A percentile compares a stretch with the other conserved stretches of the same genome.
These are phyloP conservation scores for Ectobius pallidus DNA, from an alignment of 2,888 invertebrate species.

Conservation along the genomic window DNA sequence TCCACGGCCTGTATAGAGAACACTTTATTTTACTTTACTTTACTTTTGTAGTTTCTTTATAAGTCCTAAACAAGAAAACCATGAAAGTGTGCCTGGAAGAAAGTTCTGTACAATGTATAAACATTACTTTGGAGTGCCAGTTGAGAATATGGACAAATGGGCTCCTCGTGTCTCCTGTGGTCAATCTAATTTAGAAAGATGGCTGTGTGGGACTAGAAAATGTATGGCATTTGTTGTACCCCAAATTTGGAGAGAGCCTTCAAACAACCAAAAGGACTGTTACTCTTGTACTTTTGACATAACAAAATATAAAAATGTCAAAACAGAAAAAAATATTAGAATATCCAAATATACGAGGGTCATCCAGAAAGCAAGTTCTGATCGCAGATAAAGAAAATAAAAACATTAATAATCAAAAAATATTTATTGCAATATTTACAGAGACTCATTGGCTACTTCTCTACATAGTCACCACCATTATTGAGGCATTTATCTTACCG, in stretches of 20 bases:
- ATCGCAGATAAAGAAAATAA: no score
- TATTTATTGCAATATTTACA: no score
- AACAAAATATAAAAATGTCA: not conserved
- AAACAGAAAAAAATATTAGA: no score
- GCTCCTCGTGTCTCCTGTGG: not conserved
- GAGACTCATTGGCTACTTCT: no score
- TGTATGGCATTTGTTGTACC: not conserved
- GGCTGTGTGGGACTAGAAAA: not conserved
- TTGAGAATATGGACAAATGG: not conserved
- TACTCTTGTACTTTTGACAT: not conserved
- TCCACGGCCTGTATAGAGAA: no score
- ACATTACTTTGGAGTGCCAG: not conserved
- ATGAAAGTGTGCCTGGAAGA: not conserved
- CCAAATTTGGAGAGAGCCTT: not conserved
- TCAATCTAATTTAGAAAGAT: not conserved
- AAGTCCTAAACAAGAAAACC: not conserved
- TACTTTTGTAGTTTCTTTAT: not conserved
- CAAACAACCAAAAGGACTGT: not conserved
- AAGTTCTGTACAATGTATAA: conserved; percentile 3
- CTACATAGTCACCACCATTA: no score
- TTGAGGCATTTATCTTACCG: no score
- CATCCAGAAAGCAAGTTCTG: no score
- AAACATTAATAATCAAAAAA: no score
- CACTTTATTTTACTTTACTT: no score
- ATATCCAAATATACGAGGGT: no score